phyloP scores from a whole-genome alignment of 2,888 invertebrate genomes.

The Eugnorisma glareosa region DNA sequence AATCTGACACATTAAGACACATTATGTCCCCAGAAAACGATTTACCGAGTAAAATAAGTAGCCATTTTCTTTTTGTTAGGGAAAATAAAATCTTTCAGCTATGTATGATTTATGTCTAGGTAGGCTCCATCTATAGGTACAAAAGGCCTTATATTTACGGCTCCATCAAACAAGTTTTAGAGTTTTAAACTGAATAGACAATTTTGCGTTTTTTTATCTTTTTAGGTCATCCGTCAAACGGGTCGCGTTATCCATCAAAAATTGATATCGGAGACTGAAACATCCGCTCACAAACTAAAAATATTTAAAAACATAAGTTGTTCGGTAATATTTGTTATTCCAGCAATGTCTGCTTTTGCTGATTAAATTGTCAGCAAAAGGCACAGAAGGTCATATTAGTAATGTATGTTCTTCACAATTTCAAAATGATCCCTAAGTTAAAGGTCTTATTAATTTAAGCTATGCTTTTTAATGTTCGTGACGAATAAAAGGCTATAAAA shows the following conservation, averaged over 20 bases:
- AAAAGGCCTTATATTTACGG: not conserved
- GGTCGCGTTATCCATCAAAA: not conserved
- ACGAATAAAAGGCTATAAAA: not conserved
- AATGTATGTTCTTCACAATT: not conserved
- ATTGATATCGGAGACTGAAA: constrained; percentile 7
- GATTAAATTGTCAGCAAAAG: not conserved
- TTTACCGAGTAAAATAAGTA: not conserved
- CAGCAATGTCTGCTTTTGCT: not conserved
- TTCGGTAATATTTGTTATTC: not conserved
- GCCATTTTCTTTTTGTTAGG: constrained; percentile 10
- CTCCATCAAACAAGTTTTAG: not conserved
- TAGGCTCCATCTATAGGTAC: not conserved
- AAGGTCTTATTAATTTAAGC: not conserved
- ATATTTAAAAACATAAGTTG: not conserved
- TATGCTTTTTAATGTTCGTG: not conserved
- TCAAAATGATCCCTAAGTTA: not conserved
- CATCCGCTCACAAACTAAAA: constrained; percentile 4
- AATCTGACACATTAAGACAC: not conserved
- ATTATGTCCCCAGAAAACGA: not conserved
- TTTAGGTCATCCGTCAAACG: constrained; percentile 16
- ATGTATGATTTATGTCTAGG: not conserved
- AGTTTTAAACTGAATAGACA: not conserved
- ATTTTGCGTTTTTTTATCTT: constrained; percentile 5
- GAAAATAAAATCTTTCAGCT: constrained; percentile 8
- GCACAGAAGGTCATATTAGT: not conserved